These are phyloP conservation scores for Netelia melanura DNA, from an alignment of 2,888 invertebrate species.

Conservation along the genomic window DNA sequence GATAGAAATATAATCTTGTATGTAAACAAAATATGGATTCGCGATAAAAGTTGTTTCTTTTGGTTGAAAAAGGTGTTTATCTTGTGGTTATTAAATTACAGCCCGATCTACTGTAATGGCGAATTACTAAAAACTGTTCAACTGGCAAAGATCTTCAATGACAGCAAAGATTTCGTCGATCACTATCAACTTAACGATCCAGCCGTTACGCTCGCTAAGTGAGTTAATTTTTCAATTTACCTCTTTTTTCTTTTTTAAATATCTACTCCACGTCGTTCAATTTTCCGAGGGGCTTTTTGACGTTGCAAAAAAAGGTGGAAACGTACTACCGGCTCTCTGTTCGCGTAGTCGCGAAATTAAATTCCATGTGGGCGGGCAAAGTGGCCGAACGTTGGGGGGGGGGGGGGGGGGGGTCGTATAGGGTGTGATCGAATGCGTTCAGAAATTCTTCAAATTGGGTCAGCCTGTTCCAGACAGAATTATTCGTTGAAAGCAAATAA, in stretches of 20 bases:
- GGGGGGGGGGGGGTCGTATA: background rate
- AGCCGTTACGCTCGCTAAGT: slow-evolving; percentile 79
- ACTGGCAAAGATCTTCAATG: slow-evolving; percentile 76
- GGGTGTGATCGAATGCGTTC: background rate
- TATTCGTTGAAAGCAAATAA: slow-evolving; percentile 7
- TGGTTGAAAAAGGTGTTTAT: background rate
- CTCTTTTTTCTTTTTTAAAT: slow-evolving; percentile 14
- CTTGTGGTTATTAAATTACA: slow-evolving; percentile 72
- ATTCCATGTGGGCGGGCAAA: slow-evolving; percentile 19
- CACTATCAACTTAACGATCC: slow-evolving; percentile 79
- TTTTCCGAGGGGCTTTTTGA: background rate
- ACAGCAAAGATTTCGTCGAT: slow-evolving; percentile 83
- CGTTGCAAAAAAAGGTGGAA: slow-evolving; percentile 51
- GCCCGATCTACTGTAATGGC: slow-evolving; percentile 81
- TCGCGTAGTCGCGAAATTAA: slow-evolving; percentile 31
- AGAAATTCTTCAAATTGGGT: slow-evolving; percentile 18
- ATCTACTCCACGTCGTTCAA: background rate
- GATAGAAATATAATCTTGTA: no score
- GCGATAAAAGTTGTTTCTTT: no score
- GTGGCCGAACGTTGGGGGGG: background rate
- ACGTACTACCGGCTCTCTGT: slow-evolving; percentile 6
- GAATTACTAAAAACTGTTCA: slow-evolving; percentile 79
- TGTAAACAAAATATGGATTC: no score
- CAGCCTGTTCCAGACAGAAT: background rate
- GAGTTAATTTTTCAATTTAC: slow-evolving; percentile 70